Evolutionary conservation across 2,797 vertebrate species (phyloP).

Genomic region (Tokudaia tokunoshimensis): DNA sequence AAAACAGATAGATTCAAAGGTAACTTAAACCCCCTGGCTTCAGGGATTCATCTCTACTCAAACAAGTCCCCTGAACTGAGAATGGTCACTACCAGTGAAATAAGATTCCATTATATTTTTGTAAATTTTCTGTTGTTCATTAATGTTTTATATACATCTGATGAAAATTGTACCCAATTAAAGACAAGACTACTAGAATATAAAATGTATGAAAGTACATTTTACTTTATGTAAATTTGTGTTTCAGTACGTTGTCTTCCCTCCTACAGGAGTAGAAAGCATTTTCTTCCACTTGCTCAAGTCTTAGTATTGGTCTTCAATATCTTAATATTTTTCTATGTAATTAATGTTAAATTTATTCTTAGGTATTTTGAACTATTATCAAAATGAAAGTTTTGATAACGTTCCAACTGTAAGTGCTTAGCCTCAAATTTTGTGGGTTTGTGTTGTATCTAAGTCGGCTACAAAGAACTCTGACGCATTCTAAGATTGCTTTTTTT

Average conservation of each 20-base stretch:
- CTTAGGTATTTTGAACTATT: not conserved
- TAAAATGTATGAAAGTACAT: not conserved
- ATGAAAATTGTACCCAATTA: not conserved
- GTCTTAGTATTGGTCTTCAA: not conserved
- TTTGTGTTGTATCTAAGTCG: not conserved
- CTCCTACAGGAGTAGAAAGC: not conserved
- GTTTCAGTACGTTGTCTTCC: not conserved
- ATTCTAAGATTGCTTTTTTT: not conserved
- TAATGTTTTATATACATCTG: not conserved
- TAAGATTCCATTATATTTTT: not conserved
- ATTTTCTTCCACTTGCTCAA: not conserved
- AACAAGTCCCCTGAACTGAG: not conserved
- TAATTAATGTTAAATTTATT: not conserved
- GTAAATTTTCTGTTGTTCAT: not conserved
- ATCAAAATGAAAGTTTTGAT: not conserved
- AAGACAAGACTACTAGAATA: not conserved
- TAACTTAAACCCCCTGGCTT: not conserved
- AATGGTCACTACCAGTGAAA: not conserved
- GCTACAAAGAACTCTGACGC: not conserved
- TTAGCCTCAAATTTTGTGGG: not conserved
- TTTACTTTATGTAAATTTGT: not conserved
- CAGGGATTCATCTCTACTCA: not conserved
- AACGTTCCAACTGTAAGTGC: not conserved
- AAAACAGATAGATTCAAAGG: not conserved
- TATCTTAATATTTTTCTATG: not conserved